Percentiles rank a stretch among this genome's conserved stretches.
Evolutionary conservation across 2,888 invertebrate genomes (phyloP).

Genomic region (Pollenia angustigena): DNA sequence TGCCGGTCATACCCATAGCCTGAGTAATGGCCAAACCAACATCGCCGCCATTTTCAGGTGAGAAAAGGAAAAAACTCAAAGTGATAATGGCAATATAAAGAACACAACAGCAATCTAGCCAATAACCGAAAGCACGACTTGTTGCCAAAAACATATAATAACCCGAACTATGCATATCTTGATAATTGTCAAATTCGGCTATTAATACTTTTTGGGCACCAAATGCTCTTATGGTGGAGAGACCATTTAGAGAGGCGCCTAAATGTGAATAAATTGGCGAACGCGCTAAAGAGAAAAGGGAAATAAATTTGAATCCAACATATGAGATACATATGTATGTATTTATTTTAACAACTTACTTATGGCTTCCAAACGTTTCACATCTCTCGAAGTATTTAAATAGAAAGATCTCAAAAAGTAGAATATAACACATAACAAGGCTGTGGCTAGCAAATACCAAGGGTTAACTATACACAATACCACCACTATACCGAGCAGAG

Average conservation of each 20-base stretch:
- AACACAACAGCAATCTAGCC: slow-evolving; percentile 95
- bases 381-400: slow-evolving; percentile 90
- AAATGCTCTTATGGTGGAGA: slow-evolving; percentile 96
- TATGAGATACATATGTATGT: neutral
- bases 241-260: slow-evolving; percentile 94
- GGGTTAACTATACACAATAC: slow-evolving; percentile 91
- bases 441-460: slow-evolving; percentile 89
- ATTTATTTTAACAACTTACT: slow-evolving; percentile 86
- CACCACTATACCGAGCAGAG: slow-evolving; percentile 91
- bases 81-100: slow-evolving; percentile 94
- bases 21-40: slow-evolving; percentile 92
- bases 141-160: slow-evolving; percentile 96
- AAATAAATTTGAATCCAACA: neutral
- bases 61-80: slow-evolving; percentile 91
- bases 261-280: slow-evolving; percentile 98
- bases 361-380: slow-evolving; percentile 92
- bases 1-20: slow-evolving; percentile 90
- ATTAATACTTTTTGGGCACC: slow-evolving; percentile 91
- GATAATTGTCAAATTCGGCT: slow-evolving; percentile 92
- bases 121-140: slow-evolving; percentile 96
- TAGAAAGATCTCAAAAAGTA: slow-evolving; percentile 90
- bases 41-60: slow-evolving; percentile 88
- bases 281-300: slow-evolving; percentile 86
- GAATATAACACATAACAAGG: slow-evolving; percentile 89
- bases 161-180: slow-evolving; percentile 94